phyloP scores from a whole-genome alignment of 2,113 vertebrate genomes.

The Rutilus rutilus region DNA sequence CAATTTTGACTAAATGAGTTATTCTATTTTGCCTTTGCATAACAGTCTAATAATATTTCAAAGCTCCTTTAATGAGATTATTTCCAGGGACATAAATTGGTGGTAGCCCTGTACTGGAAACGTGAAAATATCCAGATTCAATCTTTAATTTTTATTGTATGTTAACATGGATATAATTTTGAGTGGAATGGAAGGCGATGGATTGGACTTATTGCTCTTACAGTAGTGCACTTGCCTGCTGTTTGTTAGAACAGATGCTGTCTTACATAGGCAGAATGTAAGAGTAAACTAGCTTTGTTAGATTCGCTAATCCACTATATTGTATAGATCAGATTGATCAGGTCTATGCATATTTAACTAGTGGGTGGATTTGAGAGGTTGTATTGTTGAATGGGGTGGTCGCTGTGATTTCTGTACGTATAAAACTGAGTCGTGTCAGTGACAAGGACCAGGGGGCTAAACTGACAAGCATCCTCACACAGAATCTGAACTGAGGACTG shows the following conservation, averaged over 20 bases:
- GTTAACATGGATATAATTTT: too few relatives aligned
- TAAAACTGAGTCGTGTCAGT: neutral
- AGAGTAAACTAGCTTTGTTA: neutral
- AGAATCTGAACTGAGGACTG: too few relatives aligned
- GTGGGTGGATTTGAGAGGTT: neutral
- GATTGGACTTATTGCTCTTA: neutral
- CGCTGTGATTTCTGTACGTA: neutral
- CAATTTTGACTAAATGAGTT: too few relatives aligned
- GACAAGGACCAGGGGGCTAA: neutral
- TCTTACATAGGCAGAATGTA: neutral
- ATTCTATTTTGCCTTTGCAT: too few relatives aligned
- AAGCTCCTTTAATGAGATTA: too few relatives aligned
- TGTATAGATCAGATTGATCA: neutral
- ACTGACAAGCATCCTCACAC: neutral
- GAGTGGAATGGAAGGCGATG: too few relatives aligned
- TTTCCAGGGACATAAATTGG: too few relatives aligned
- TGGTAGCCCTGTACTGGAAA: too few relatives aligned
- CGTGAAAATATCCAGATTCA: too few relatives aligned
- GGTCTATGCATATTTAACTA: neutral
- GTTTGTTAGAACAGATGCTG: neutral
- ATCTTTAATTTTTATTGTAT: too few relatives aligned
- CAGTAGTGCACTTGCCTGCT: too few relatives aligned
- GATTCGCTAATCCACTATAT: neutral
- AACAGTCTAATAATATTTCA: too few relatives aligned
- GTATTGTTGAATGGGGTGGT: neutral